Percentiles rank a stretch among this genome's conserved stretches.
phyloP scores from a whole-genome alignment of 2,113 vertebrate genomes.

The Callipepla squamata region DNA sequence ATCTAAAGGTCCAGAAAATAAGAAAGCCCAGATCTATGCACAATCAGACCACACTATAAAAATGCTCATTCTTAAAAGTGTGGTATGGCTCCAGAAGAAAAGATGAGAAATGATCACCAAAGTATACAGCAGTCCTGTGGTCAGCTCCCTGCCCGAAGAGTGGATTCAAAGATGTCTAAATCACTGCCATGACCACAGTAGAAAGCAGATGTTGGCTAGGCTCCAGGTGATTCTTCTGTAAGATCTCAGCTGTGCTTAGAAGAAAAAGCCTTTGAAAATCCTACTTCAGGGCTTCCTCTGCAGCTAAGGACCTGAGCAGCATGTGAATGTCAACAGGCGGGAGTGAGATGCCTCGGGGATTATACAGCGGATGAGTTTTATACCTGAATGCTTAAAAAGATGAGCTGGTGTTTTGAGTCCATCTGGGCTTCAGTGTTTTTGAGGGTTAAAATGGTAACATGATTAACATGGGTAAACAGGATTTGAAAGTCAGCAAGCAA shows the following conservation, averaged over 20 bases:
- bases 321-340: not conserved
- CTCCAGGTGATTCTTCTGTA: not conserved
- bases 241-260: slow-evolving; percentile 2
- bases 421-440: not conserved
- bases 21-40: not conserved
- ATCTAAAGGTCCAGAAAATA: not conserved
- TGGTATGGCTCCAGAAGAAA: not conserved
- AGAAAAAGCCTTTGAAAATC: slow-evolving; percentile 35
- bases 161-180: not conserved
- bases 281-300: not conserved
- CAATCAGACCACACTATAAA: not conserved
- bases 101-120: not conserved
- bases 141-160: not conserved
- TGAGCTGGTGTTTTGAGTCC: not conserved
- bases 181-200: not conserved
- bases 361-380: not conserved
- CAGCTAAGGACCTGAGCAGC: not conserved
- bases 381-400: not conserved
- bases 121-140: not conserved
- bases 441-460: not conserved
- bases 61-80: not conserved
- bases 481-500: not conserved
- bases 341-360: not conserved
- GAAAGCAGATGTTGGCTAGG: not conserved
- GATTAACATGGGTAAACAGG: not conserved